Base-by-base conservation (phyloP, 2,113 vertebrate species). In the Mustelus asterias region DNA sequence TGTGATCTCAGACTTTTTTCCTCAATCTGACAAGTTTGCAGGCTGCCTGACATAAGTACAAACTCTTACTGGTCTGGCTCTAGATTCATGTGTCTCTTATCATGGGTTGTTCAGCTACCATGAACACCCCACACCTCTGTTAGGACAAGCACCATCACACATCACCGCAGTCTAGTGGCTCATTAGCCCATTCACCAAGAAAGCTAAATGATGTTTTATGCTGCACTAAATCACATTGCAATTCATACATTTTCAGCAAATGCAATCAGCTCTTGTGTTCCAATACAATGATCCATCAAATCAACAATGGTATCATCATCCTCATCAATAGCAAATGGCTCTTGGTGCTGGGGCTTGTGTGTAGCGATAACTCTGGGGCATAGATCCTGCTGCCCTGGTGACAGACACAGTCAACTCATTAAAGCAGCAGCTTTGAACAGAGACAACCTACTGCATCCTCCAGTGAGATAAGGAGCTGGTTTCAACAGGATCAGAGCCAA, bases 191-290 rank as follows among this genome's bases (percentile, higher is more conserved):
- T 65, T 94, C 58, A 63, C 13, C 67, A 22, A 94, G 92, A 94
- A 41, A n/a, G 54, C 10, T 41, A 37, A 94, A 41, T 44, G 41
- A n/a, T 3, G 9, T 94, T 93, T 93, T 9, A 69, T 94, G n/a
- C 60, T 41, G 16, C 90, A 67, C 90, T 94, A 94, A 94, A 94
- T 94, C 90, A 94, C 18, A 67, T n/a, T 5, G 60, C 37, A 37
- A 22, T 67, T 20, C 60, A 22, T 48, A 48, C 67, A 3, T 48
- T 48, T n/a, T 72, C n/a, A 72, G 33, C n/a, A 93, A 65, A 67
- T 65, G n/a, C 33, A 93, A 93, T 65, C 60, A 93, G 60, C 33
- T 1, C 33, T 67, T 4, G n/a, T 65, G 16, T 93, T 29, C 67
- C 93, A 44, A 26, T 6, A 10, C 65, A 72, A 48, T 29, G 60